Conservation (phyloP, 2,113 vertebrate species). For the Lethenteron camtschaticum region DNA sequence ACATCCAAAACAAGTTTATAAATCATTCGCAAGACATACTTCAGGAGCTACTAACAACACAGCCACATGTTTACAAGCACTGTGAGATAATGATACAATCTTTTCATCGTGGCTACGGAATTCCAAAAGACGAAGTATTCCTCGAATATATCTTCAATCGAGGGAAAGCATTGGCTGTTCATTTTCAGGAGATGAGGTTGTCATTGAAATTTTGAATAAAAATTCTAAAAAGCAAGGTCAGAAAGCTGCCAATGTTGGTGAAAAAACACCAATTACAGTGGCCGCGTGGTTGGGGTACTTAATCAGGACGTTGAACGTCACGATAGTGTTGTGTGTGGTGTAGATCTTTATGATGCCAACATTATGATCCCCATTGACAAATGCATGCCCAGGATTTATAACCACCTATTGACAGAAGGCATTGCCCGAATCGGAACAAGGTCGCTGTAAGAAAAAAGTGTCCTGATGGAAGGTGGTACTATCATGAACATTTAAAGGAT, state of each 20-base stretch:
- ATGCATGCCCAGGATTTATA: conserved; percentile 35
- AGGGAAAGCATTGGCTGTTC: conserved; percentile 26
- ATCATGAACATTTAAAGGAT: conserved; percentile 16
- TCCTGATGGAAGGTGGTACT: no score
- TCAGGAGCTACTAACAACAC: conserved; percentile 15
- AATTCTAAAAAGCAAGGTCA: accelerated
- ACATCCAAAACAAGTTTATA: conserved; percentile 10
- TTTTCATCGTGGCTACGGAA: conserved; percentile 22
- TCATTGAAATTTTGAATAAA: conserved; percentile 21
- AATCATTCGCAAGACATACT: conserved; percentile 16
- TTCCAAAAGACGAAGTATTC: conserved; percentile 14
- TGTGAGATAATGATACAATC: conserved; percentile 26
- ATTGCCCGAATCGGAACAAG: no score
- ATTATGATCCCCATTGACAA: conserved; percentile 42
- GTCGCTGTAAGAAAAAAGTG: no score
- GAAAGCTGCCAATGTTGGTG: conserved; percentile 1
- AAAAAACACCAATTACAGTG: conserved; percentile 7
- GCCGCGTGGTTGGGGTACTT: conserved; percentile 27
- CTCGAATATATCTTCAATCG: conserved; percentile 26
- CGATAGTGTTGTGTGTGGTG: conserved; percentile 29
- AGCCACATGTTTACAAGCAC: conserved; percentile 21
- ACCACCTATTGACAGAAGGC: conserved; percentile 11
- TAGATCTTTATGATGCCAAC: conserved; percentile 29
- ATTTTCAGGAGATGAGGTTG: conserved; percentile 31
- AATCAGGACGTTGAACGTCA: conserved; percentile 13